Conservation (phyloP, 2,113 vertebrate species). For the Myxocyprinus asiaticus region DNA sequence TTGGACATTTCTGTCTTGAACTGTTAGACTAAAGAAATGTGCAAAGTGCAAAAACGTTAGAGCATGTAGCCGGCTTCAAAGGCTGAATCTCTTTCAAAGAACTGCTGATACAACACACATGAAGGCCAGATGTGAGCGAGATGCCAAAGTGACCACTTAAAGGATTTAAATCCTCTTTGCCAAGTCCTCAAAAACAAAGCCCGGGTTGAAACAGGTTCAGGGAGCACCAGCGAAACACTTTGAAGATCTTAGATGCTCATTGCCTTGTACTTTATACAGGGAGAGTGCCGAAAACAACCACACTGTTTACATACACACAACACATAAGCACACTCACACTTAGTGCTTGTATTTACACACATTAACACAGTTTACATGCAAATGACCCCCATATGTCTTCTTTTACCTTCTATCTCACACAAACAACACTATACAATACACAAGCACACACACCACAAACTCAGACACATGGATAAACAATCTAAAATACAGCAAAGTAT, state of each 20-base stretch:
- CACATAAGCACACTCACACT: neutral
- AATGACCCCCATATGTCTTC: too few relatives aligned
- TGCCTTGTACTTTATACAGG: slow-evolving; percentile 56
- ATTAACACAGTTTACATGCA: too few relatives aligned
- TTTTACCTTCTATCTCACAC: too few relatives aligned
- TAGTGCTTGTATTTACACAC: neutral
- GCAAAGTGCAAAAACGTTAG: slow-evolving; percentile 45
- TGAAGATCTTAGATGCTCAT: slow-evolving; percentile 69
- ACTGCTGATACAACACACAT: slow-evolving; percentile 64
- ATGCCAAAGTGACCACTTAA: slow-evolving; percentile 65
- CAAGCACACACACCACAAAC: too few relatives aligned
- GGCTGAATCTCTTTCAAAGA: slow-evolving; percentile 63
- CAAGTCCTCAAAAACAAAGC: slow-evolving; percentile 64
- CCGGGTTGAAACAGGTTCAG: slow-evolving; percentile 64
- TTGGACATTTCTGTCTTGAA: slow-evolving; percentile 27
- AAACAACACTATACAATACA: too few relatives aligned
- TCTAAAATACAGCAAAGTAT: too few relatives aligned
- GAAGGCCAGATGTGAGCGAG: slow-evolving; percentile 70
- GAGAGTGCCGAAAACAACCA: slow-evolving; percentile 38
- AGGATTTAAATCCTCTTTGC: slow-evolving; percentile 65
- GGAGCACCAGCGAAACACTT: slow-evolving; percentile 53
- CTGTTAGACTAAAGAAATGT: slow-evolving; percentile 19
- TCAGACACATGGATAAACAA: too few relatives aligned
- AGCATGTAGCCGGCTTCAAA: slow-evolving; percentile 65
- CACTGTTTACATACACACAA: slow-evolving; percentile 49